Conservation (phyloP, 2,888 invertebrate genomes). For the Unio pictorum region DNA sequence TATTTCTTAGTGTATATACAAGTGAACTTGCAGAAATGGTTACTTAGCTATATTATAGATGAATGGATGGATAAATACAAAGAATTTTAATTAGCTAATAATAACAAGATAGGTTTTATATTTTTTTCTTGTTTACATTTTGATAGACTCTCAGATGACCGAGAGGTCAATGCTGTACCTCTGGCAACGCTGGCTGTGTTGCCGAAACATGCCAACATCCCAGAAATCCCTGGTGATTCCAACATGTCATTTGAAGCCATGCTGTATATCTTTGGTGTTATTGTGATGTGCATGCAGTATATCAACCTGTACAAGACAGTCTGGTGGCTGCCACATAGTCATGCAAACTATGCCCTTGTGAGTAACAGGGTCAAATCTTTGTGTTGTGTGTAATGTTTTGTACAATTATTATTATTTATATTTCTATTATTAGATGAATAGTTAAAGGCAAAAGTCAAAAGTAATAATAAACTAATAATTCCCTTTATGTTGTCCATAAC, state of each 20-base stretch:
- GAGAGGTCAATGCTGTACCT: constrained; percentile 58
- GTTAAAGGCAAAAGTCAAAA: neutral
- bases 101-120: too few relatives aligned
- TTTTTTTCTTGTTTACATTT: neutral
- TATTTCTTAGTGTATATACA: too few relatives aligned
- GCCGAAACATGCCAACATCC: constrained; percentile 69
- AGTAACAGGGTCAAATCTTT: constrained; percentile 53
- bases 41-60: neutral
- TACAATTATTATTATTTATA: neutral
- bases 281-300: constrained; percentile 86
- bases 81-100: neutral
- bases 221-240: constrained; percentile 80
- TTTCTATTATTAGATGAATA: constrained; percentile 2
- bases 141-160: constrained; percentile 56
- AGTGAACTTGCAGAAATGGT: too few relatives aligned
- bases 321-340: constrained; percentile 97
- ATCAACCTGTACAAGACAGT: constrained; percentile 94
- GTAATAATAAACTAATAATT: too few relatives aligned
- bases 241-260: constrained; percentile 89
- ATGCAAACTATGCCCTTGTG: constrained; percentile 90
- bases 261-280: constrained; percentile 84
- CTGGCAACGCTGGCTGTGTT: constrained; percentile 61
- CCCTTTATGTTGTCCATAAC: neutral
- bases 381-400: constrained; percentile 1
- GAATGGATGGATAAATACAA: neutral